Evolutionary conservation across 2,113 vertebrate genomes (phyloP).

Genomic region (Pituophis catenifer): DNA sequence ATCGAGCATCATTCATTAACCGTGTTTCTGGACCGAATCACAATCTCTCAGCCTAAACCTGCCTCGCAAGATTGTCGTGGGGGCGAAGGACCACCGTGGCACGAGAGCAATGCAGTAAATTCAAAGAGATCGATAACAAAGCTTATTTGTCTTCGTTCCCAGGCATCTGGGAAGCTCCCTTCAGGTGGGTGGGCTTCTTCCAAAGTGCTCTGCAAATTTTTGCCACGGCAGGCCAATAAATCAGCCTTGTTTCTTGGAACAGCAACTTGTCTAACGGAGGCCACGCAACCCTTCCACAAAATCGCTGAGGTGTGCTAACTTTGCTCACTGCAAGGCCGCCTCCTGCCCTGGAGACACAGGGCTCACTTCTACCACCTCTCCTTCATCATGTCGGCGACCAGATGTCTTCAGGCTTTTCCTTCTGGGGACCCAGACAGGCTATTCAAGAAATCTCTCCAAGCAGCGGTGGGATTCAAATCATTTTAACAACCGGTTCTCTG

Average conservation of each 20-base stretch:
- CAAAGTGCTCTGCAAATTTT: not conserved
- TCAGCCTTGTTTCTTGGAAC: not conserved
- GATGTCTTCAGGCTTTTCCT: constrained; percentile 20
- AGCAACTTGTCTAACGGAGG: not conserved
- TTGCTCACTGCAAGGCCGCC: not conserved
- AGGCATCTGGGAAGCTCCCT: not conserved
- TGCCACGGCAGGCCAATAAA: not conserved
- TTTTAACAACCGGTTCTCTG: too few relatives aligned
- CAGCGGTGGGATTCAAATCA: too few relatives aligned
- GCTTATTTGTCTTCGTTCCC: not conserved
- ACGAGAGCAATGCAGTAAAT: not conserved
- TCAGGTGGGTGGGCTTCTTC: not conserved
- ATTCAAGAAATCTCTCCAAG: not conserved
- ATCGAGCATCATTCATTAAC: not conserved
- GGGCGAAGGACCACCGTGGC: not conserved
- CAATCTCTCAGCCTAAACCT: not conserved
- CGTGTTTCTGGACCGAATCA: not conserved
- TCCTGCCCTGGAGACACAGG: too few relatives aligned
- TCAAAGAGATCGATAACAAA: not conserved
- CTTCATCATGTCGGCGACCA: constrained; percentile 24
- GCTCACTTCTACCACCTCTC: not conserved
- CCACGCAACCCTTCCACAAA: constrained; percentile 43
- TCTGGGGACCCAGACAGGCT: not conserved
- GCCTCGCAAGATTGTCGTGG: not conserved
- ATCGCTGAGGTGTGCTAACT: constrained; percentile 5